These are phyloP conservation scores for Oligia strigilis DNA, from an alignment of 2,888 invertebrate genomes.

Conservation along the genomic window DNA sequence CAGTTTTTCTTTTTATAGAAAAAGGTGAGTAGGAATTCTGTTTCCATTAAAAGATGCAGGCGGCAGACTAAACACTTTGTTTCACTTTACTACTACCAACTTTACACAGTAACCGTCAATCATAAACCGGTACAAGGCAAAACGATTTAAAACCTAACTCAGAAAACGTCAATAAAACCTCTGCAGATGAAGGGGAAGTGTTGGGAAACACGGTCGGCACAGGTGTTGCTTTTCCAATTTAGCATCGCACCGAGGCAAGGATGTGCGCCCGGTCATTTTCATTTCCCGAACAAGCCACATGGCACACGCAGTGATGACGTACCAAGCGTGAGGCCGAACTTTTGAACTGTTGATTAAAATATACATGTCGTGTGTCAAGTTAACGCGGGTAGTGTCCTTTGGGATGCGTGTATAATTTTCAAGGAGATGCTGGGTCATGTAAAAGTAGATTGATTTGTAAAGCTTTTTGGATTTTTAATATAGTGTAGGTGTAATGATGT, in stretches of 20 bases:
- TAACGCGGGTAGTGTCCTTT: constrained; percentile 28
- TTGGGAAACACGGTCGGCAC: constrained; percentile 72
- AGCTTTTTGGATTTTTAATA: not conserved
- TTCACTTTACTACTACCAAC: constrained; percentile 12
- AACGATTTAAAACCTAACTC: constrained; percentile 59
- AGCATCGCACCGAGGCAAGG: constrained; percentile 72
- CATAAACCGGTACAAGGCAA: constrained; percentile 49
- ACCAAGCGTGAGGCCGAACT: constrained; percentile 61
- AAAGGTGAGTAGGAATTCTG: not conserved
- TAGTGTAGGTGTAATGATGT: too few relatives aligned
- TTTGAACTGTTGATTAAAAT: constrained; percentile 71
- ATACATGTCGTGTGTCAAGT: constrained; percentile 36
- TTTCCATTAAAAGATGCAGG: constrained; percentile 5
- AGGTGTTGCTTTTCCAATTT: constrained; percentile 85
- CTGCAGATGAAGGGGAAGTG: constrained; percentile 64
- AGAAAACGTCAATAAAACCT: constrained; percentile 58
- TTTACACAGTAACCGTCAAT: constrained; percentile 53
- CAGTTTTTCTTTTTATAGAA: not conserved
- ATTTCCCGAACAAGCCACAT: constrained; percentile 68
- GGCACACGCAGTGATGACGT: constrained; percentile 64
- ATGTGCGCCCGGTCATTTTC: constrained; percentile 79
- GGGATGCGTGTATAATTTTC: not conserved
- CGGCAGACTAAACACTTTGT: not conserved
- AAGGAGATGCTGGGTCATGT: not conserved
- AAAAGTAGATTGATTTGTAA: not conserved